Evolutionary conservation across 2,888 invertebrate genomes (phyloP), one percentile per base, ranked within the genome.

Genomic region (Lepidocyrtinus sp.): DNA sequence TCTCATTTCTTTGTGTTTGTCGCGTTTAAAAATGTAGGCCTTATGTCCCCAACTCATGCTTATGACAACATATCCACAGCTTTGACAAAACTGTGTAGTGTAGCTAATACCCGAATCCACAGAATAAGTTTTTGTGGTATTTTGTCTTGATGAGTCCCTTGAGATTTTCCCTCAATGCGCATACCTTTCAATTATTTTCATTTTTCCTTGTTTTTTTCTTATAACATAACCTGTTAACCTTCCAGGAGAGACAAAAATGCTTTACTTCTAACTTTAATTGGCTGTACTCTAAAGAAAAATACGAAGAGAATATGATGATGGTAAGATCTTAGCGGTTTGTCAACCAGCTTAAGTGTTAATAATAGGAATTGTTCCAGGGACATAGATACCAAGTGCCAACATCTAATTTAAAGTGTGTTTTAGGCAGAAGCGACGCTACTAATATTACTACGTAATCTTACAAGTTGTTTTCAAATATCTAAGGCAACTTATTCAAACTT

Each of bases 241-340:
- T 77, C 55, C 55, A 68, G 27, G 61, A 22, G 17, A 9, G 27
- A 45, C 27, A 77, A 50, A 59, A 73, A 69, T 67, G 69, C 63
- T n/a, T 50, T 12, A 68, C 12, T 5, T 74, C 78, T 83, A 71
- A 77, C 83, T 84, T 85, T 85, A 85, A 85, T 85, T 85, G 85
- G 85, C 83, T 80, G 82, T 81, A 36, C 36, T 36, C 12, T 36
- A 7, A 80, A 82, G 81, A 69, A 75, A 72, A 26, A n/a, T 36
- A 36, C 19, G 65, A 21, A n/a, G 36, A 62, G 55, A 21, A 50
- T 75, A 84, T 84, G 83, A 83, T 83, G 36, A 83, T 83, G 74
- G 59, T 76, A 36, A 75, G 63, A 70, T 78, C 71, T 79, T 72
- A 81, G 75, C 83, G 82, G 82, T 82, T 84, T 84, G 85, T 83